Percentiles rank a stretch among this genome's conserved stretches.
Conservation (phyloP, 2,113 vertebrate species). For the Upupa epops region DNA sequence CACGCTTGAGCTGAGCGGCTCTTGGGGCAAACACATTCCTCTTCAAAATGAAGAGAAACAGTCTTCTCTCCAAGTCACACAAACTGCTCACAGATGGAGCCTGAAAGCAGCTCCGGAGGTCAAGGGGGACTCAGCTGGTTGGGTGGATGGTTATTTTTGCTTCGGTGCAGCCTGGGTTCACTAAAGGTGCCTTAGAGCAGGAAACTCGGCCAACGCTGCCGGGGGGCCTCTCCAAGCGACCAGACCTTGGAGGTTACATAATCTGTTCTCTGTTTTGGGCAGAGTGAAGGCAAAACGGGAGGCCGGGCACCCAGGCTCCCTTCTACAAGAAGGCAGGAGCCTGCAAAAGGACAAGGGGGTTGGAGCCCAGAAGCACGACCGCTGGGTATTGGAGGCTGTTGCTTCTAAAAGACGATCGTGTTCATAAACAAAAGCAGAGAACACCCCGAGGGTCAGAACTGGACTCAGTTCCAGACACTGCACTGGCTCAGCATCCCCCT, state of each 20-base stretch:
- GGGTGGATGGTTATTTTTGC: constrained; percentile 19
- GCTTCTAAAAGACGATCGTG: not conserved
- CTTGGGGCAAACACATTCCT: not conserved
- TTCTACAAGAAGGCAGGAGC: not conserved
- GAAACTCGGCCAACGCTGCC: not conserved
- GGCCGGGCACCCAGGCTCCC: not conserved
- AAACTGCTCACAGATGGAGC: not conserved
- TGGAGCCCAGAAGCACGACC: not conserved
- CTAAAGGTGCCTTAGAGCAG: not conserved
- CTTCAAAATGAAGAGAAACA: not conserved
- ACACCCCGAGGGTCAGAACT: not conserved
- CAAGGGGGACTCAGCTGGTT: not conserved
- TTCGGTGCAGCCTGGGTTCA: not conserved
- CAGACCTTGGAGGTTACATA: not conserved
- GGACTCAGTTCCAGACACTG: not conserved
- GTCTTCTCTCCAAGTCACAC: not conserved
- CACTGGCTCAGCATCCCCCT: not conserved
- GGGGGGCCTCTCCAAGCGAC: not conserved
- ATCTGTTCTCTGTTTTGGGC: not conserved
- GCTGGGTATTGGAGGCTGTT: not conserved
- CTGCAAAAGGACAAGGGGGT: not conserved
- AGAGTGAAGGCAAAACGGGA: not conserved
- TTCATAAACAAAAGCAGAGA: not conserved
- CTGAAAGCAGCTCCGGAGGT: not conserved
- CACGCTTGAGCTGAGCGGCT: not conserved